Evolutionary conservation across 2,797 vertebrate genomes (phyloP).

Genomic region (Gastrophryne carolinensis): DNA sequence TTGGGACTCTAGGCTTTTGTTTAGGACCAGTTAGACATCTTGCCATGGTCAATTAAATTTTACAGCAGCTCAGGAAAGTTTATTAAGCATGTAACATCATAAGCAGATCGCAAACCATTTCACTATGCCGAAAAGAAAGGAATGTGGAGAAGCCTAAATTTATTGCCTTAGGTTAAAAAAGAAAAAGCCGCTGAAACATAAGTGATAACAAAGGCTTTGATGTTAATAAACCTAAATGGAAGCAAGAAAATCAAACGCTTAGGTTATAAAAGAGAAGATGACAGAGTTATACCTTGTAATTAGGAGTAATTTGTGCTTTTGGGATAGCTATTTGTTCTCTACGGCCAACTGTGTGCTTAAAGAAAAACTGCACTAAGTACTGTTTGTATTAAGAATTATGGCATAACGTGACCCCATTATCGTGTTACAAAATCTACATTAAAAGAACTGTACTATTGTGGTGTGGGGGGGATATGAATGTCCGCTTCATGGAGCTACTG

Average conservation of each 20-base stretch:
- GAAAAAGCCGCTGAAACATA: constrained; percentile 69
- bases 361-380: background rate
- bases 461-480: too few relatives aligned
- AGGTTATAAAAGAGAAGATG: constrained; percentile 74
- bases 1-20: constrained; percentile 61
- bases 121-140: constrained; percentile 63
- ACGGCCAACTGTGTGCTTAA: constrained; percentile 50
- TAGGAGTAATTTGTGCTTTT: constrained; percentile 75
- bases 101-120: constrained; percentile 64
- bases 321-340: constrained; percentile 70
- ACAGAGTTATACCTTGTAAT: constrained; percentile 74
- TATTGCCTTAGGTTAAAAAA: constrained; percentile 68
- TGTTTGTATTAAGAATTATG: background rate
- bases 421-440: too few relatives aligned
- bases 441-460: too few relatives aligned
- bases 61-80: constrained; percentile 59
- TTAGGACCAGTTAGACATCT: constrained; percentile 58
- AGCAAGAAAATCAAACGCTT: constrained; percentile 73
- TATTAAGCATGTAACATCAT: constrained; percentile 65
- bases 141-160: constrained; percentile 67
- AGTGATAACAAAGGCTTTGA: constrained; percentile 77
- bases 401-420: background rate
- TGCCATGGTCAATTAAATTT: constrained; percentile 64
- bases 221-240: constrained; percentile 79
- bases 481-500: too few relatives aligned